Base-by-base conservation (phyloP, 2,797 vertebrate genomes). In the Peromyscus attwateri region DNA sequence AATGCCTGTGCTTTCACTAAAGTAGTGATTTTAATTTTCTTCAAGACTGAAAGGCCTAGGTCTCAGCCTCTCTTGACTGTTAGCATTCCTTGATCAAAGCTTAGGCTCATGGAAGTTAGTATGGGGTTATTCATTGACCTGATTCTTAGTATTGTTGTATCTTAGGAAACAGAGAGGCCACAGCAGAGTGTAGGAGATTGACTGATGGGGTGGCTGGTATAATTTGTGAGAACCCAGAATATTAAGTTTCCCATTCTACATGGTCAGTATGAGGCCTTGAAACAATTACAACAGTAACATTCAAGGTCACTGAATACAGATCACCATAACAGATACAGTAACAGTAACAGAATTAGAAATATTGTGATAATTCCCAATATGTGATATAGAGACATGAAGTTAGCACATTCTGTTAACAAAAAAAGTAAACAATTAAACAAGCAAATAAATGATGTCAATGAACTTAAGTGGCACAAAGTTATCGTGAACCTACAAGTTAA, bases 151-250 rank as follows among this genome's bases (percentile, higher is more conserved):
- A 55, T 37, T 19, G 3, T 3, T 52, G 21, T 77, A 34, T 66
- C 1, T n/a, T 40, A 19, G 25, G 52, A 43, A 60, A 31, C 21
- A 17, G 16, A 7, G 17, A 52, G 40, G 17, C 1, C 43, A 37
- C 3, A 62, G 34, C 52, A 71, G 6, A 21, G 3, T 27, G 10
- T 40, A 12, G 13, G 34, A 43, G 4, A 64, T 52, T 16, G 4
- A 31, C 21, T 16, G 4, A 31, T 14, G 9, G 1, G 16, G 25
- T 23, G 4, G 16, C 6, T 21, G 11, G 8, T 11, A 6, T 12
- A 31, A 17, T 62, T 1, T 64, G 1, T 34, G 5, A 75, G 13
- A 27, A 66, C 3, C 1, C 6, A 64, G 17, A 89, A 34, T 3
- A 14, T 66, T 52, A 68, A 43, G 2, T 64, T 21, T 29, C 14